phyloP scores from a whole-genome alignment of 2,797 vertebrate genomes.

The Sphenodon punctatus region DNA sequence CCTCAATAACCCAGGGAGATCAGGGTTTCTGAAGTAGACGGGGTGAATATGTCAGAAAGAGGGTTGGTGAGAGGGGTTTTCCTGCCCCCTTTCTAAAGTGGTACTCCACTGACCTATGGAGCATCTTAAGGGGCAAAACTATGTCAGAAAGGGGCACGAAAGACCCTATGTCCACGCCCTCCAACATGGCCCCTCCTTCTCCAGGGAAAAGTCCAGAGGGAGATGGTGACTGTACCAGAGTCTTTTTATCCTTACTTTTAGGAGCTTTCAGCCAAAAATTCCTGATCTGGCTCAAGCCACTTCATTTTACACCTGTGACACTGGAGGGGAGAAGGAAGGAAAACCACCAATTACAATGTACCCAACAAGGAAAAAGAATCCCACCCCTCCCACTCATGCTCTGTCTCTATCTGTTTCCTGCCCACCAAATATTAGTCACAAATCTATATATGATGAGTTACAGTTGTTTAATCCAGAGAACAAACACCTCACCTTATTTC shows the following conservation, averaged over 20 bases:
- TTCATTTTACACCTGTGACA: constrained; percentile 59
- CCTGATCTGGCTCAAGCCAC: constrained; percentile 30
- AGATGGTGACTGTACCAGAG: no score
- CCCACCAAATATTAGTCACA: neutral
- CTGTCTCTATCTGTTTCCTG: constrained; percentile 54
- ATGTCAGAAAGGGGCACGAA: no score
- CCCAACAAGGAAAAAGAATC: constrained; percentile 53
- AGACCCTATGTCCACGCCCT: no score
- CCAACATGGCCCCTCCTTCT: no score
- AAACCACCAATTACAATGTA: constrained; percentile 70
- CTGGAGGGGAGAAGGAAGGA: constrained; percentile 32
- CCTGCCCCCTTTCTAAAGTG: no score
- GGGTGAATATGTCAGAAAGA: no score
- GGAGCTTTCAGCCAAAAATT: constrained; percentile 45
- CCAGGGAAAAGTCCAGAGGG: no score
- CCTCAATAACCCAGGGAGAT: no score
- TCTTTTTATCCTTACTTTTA: constrained; percentile 18
- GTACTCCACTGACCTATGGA: no score
- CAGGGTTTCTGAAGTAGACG: no score
- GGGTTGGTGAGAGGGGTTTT: no score
- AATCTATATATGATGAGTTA: constrained; percentile 58
- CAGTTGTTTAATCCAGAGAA: constrained; percentile 2
- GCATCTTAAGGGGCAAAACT: no score
- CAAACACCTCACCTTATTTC: neutral
- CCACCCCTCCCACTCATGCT: constrained; percentile 51